A percentile compares a stretch with the other conserved stretches of the same genome.
These are phyloP conservation scores for Heliothis virescens DNA, from an alignment of 1,140 invertebrate species.

Conservation along the genomic window DNA sequence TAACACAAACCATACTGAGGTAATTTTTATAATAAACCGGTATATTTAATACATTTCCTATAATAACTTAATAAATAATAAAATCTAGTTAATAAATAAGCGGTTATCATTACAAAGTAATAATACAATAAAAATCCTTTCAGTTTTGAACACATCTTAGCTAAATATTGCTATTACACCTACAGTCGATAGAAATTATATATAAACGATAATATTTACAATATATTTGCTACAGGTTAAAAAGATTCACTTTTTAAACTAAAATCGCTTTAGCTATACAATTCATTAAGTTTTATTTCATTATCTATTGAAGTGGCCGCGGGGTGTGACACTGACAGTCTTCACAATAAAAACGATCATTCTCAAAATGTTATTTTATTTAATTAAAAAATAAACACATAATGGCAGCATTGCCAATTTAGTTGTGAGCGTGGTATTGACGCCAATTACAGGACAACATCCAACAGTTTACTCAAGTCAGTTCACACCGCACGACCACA, in stretches of 20 bases:
- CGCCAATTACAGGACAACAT: slow-evolving; percentile 7
- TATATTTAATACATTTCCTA: slow-evolving; percentile 48
- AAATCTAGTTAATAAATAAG: slow-evolving; percentile 77
- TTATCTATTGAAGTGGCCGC: slow-evolving; percentile 57
- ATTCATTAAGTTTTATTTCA: slow-evolving; percentile 66
- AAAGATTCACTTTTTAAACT: slow-evolving; percentile 72
- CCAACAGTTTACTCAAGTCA: not conserved
- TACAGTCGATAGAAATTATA: slow-evolving; percentile 75
- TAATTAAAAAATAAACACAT: not conserved
- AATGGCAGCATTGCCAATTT: slow-evolving; percentile 10
- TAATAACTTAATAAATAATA: slow-evolving; percentile 67
- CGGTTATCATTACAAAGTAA: slow-evolving; percentile 61
- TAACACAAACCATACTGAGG: slow-evolving; percentile 42
- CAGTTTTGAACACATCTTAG: slow-evolving; percentile 82
- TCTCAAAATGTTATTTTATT: not conserved
- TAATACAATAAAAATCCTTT: slow-evolving; percentile 72
- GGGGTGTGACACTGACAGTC: slow-evolving; percentile 29
- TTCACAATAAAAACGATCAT: slow-evolving; percentile 7
- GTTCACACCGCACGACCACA: slow-evolving; percentile 13
- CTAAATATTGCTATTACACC: slow-evolving; percentile 77
- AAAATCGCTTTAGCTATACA: slow-evolving; percentile 77
- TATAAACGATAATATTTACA: slow-evolving; percentile 81
- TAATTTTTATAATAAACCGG: slow-evolving; percentile 49
- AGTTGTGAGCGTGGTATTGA: slow-evolving; percentile 18
- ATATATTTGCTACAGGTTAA: slow-evolving; percentile 73